phyloP scores from a whole-genome alignment of 1,140 invertebrate genomes.

The Hylyphantes graminicola region DNA sequence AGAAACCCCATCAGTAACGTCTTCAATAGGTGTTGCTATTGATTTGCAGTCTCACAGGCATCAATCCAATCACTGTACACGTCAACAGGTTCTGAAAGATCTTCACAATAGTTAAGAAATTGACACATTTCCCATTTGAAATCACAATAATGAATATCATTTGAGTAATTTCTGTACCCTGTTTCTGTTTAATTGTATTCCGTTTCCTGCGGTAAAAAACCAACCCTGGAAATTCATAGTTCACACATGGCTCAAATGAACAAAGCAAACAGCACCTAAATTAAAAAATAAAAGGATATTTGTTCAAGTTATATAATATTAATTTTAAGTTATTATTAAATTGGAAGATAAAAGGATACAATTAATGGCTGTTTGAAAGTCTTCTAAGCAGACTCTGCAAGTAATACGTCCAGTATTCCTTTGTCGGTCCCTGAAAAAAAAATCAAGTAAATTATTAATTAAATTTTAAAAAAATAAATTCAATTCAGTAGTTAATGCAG shows the following conservation, averaged over 20 bases:
- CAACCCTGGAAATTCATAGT: no score
- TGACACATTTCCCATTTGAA: neutral
- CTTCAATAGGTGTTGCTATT: constrained; percentile 25
- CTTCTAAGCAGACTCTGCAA: constrained; percentile 94
- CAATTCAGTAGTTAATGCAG: no score
- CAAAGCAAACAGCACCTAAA: no score
- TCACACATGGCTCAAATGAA: no score
- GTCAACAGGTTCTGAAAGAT: constrained; percentile 95
- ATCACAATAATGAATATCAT: neutral
- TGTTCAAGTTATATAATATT: no score
- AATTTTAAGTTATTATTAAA: no score
- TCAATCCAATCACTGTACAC: constrained; percentile 99
- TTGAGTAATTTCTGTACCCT: no score
- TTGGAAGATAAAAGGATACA: constrained; percentile 71
- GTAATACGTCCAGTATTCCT: constrained; percentile 92
- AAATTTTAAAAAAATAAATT: neutral
- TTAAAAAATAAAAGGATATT: no score
- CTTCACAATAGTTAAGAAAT: constrained; percentile 63
- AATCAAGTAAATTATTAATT: constrained; percentile 36
- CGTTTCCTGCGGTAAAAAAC: no score
- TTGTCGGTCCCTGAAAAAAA: constrained; percentile 86
- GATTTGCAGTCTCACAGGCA: constrained; percentile 93
- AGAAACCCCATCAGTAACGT: no score
- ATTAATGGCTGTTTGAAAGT: constrained; percentile 97
- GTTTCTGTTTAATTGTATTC: no score